Evolutionary conservation across 2,888 invertebrate genomes (phyloP), one percentile per base, ranked within the genome.

Genomic region (Linnaemya tessellans): DNA sequence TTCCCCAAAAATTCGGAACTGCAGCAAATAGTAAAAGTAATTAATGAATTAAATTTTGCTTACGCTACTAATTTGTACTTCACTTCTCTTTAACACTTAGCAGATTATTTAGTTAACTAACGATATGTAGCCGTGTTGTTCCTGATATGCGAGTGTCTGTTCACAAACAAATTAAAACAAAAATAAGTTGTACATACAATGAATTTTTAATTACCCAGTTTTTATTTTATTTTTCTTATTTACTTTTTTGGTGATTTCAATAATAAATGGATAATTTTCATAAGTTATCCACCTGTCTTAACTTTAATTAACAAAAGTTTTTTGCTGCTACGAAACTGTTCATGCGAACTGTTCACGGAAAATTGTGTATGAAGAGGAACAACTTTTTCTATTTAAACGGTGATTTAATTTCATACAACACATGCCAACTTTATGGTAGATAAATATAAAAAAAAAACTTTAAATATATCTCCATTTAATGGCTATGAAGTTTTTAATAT

Each of bases 251-350:
- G 10, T 35, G 41, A 35, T 46, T 20, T 22, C 30, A 54, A 43
- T 71, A 71, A 56, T 56, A 25, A 71, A 71, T n/a, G 56, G n/a
- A 41, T 41, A 58, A 56, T 43, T 71, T 71, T 71, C 43, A 43
- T 43, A 43, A 58, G 8, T 71, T 49, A 51, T 62, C 56, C 35
- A 62, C 62, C 62, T 75, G 74, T 54, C 64, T 64, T 38, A 41
- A 75, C 49, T 51, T 51, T 49, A 49, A 62, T 74, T 62, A 74
- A 74, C 30, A 20, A 74, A 74, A 74, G 13, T 51, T 46, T n/a
- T 22, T 46, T 22, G 18, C 35, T 58, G 0, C 58, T 11, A 30
- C 30, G 30, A n/a, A 30, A 4, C n/a, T 35, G 35, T 10, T 13
- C 15, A 56, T 15, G 30, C 30, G 8, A n/a, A 30, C 25, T 15